Evolutionary conservation across 2,888 invertebrate genomes (phyloP), one percentile per base, ranked within the genome.

Genomic region (Thyatira batis): DNA sequence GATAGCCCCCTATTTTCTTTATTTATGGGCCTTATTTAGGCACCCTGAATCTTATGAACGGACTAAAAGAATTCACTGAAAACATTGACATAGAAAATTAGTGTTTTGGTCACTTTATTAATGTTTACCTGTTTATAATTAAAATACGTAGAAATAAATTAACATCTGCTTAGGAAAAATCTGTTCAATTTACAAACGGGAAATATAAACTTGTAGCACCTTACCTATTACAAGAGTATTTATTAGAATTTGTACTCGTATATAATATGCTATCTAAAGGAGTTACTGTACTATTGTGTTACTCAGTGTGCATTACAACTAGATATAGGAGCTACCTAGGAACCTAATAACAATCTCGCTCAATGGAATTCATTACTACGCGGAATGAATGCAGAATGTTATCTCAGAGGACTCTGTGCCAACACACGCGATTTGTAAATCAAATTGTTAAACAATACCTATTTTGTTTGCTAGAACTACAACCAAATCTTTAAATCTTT

Each of bases 291-390:
- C 30, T n/a, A 30, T 8, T 30, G 4, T 33, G 13, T 25, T 46
- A 46, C 27, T 27, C 46, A 27, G 25, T 9, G 9, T 11, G 46
- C 25, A 46, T 46, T 13, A 13, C 46, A 27, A 46, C 13, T 20
- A 46, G 13, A 13, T 27, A n/a, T 10, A 45, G 0, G 13, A 13
- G 13, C n/a, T 13, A 33, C 33, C 33, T 8, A 33, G 33, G 33
- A 27, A 46, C 13, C 6, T 9, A 25, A 46, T 25, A 46, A 46
- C 46, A 46, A 46, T 46, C 13, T 46, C 46, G 46, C 27, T 27
- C 27, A 21, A 45, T 21, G 45, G 45, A 45, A 23, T 45, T n/a
- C 23, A 25, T 45, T 45, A 23, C 23, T 33, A 33, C 33, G 13
- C 33, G 33, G 33, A 33, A 33, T 33, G n/a, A 33, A 46, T 46